Evolutionary conservation across 2,797 vertebrate species (phyloP), one percentile per base, ranked within the genome.

Genomic region (Gymnocypris eckloni): DNA sequence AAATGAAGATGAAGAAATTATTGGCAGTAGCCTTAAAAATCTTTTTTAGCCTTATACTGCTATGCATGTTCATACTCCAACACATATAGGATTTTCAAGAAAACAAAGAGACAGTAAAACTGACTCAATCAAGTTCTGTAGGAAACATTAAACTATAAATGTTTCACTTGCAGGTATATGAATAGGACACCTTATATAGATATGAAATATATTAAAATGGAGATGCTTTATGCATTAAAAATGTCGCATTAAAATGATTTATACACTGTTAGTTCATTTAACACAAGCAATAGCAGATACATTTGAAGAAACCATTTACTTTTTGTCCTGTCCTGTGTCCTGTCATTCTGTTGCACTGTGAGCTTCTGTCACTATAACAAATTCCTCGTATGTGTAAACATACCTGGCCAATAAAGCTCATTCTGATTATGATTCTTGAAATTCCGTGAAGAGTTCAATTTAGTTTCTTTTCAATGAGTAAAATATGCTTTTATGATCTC

Each of bases 401-500:
- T 33, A 33, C 33, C 33, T 33, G 33, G 33, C 33, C 33, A 33
- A 33, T 33, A 33, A 33, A 33, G 33, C 33, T 33, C 2, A 33
- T 33, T 33, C 33, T 33, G 33, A 33, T 33, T 33, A 33, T 33
- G 33, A 33, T 33, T 33, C 33, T 33, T 54, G 5, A 22, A 20
- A 39, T 76, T 22, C 13, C 50, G 5, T 13, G 7, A 54, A 56
- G 6, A 56, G 50, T n/a, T 43, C 61, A 9, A 43, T 78, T 56
- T 16, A 43, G 54, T n/a, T 22, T 61, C 20, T 22, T 73, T 64
- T 15, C 2, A 37, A 39, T 37, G 3, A 18, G 28, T 48, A 81
- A 52, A 81, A 39, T 48, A 56, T 52, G n/a, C 54, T 48, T 82
- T 59, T 61, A 54, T 22, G 39, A 82, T 59, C 70, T 73, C 39